These are phyloP conservation scores for Tetramorium bicarinatum DNA, from an alignment of 2,888 invertebrate genomes.

Conservation along the genomic window DNA sequence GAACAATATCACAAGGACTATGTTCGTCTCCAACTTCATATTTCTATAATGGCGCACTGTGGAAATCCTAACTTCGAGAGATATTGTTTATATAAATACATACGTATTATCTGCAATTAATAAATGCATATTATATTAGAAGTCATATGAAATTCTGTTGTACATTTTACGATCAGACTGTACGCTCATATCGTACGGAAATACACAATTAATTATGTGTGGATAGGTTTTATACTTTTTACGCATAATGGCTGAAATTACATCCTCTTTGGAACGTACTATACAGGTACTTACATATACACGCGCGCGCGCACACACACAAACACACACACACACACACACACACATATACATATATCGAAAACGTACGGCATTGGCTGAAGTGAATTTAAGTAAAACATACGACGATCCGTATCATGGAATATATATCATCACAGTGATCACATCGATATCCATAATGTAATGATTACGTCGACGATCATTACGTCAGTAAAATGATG, in stretches of 20 bases:
- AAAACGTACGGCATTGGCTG: conserved; percentile 13
- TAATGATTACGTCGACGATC: neutral
- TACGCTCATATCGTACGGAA: conserved; percentile 6
- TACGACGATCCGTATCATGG: conserved; percentile 36
- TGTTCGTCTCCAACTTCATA: neutral
- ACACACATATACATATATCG: neutral
- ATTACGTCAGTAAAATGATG: conserved; percentile 36
- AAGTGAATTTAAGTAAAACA: conserved; percentile 18
- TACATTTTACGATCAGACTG: conserved; percentile 32
- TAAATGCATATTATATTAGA: conserved; percentile 7
- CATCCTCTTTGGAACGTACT: conserved; percentile 47
- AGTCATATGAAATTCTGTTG: conserved; percentile 37
- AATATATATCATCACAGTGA: conserved; percentile 13
- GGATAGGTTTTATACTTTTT: conserved; percentile 62
- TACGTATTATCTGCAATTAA: neutral
- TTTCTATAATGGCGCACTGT: neutral
- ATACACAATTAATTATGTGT: conserved; percentile 4
- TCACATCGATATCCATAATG: conserved; percentile 15
- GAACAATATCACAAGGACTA: neutral
- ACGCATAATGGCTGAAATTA: conserved; percentile 19
- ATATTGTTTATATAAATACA: conserved; percentile 2
- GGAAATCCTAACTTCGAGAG: conserved; percentile 7
- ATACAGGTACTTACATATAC: conserved; percentile 1
- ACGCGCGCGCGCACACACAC: too few relatives aligned
- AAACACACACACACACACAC: too few relatives aligned